Evolutionary conservation across 2,113 vertebrate genomes (phyloP).

Genomic region (Corvus hawaiiensis): DNA sequence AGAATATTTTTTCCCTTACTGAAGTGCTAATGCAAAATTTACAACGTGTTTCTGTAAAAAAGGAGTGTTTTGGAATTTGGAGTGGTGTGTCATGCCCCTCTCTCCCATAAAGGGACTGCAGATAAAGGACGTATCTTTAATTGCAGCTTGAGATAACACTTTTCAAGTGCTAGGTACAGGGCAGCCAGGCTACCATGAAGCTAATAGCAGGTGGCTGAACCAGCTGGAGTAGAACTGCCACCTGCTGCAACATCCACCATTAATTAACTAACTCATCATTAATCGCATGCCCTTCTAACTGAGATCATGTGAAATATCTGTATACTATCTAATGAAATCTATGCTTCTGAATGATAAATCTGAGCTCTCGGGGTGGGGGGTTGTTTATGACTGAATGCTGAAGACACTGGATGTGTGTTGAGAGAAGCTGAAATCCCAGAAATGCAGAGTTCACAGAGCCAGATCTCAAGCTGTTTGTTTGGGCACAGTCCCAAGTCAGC

Average conservation of each 20-base stretch:
- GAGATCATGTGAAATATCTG: not conserved
- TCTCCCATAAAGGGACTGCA: not conserved
- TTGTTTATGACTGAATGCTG: not conserved
- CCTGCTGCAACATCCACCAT: constrained; percentile 30
- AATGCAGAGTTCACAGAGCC: not conserved
- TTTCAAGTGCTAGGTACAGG: not conserved
- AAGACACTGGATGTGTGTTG: not conserved
- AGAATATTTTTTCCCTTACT: not conserved
- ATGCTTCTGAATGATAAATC: not conserved
- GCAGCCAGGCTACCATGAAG: not conserved
- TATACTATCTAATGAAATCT: not conserved
- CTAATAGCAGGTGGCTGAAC: constrained; percentile 43
- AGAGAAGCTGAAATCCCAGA: not conserved
- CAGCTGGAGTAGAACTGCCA: constrained; percentile 47
- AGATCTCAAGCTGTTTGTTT: not conserved
- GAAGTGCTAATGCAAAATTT: not conserved
- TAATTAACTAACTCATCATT: constrained; percentile 65
- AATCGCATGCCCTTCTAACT: constrained; percentile 27
- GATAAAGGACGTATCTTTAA: constrained; percentile 14
- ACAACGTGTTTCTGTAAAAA: not conserved
- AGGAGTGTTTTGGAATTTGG: not conserved
- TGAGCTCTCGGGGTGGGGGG: not conserved
- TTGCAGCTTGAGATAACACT: not conserved
- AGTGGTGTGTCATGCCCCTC: not conserved
- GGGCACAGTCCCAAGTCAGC: not conserved